Evolutionary conservation across 2,888 invertebrate genomes (phyloP), one percentile per base, ranked within the genome.

Genomic region (Aleiodes alternator): DNA sequence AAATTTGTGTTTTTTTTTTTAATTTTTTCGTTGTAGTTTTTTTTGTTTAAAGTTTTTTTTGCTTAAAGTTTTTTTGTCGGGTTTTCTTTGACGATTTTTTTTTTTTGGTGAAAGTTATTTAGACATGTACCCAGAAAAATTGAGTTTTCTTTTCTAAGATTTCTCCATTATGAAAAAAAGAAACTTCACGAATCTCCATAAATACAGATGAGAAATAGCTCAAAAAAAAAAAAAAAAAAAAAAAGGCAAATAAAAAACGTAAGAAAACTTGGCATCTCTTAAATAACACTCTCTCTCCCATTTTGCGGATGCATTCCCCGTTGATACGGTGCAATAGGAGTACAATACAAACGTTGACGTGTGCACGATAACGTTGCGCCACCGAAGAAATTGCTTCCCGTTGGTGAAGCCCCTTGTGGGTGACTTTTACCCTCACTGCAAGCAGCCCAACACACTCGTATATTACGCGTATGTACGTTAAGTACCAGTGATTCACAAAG

Each of bases 361-460:
- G 50, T 69, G 66, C 72, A 77, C 74, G 76, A 79, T 79, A 79
- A 79, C 74, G 72, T 72, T 79, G 73, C 72, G 72, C 69, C 56
- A 70, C 61, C 31, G 74, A 61, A 79, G 74, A 79, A 79, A 77
- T 79, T 79, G 77, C 79, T 79, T 79, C 69, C 74, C 73, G 72
- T 57, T 74, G 61, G 2, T 70, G 73, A 69, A 72, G 59, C 72
- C 74, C 61, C 69, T 69, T 43, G 43, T 3, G 9, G 3, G 72
- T 29, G 74, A 76, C 77, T 79, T 76, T 76, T 69, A 51, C 50
- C 50, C 51, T 51, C 48, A 73, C 70, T 55, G 70, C 31, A 14
- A 9, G 29, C 23, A 14, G 29, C 34, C 59, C 59, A 48, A 11
- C 43, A 11, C 43, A 43, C 43, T 43, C 43, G 7, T 43, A 43